phyloP scores from a whole-genome alignment of 2,113 vertebrate species.

The Solenodon paradoxus region DNA sequence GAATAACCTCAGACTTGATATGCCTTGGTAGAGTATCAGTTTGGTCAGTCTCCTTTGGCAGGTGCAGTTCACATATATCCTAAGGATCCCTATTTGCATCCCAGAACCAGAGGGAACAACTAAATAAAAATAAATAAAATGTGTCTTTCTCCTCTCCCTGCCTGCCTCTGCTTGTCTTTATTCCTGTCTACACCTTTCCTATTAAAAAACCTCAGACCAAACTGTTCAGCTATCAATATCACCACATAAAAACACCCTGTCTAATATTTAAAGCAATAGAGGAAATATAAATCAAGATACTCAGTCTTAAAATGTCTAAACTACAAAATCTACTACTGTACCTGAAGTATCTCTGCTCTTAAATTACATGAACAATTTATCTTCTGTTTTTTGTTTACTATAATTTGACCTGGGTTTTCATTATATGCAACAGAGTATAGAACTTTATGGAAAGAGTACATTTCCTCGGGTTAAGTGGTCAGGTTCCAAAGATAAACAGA shows the following conservation, averaged over 20 bases:
- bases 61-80: no score
- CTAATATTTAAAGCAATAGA: background rate
- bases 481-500: background rate
- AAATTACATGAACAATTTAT: background rate
- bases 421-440: background rate
- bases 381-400: background rate
- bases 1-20: no score
- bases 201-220: no score
- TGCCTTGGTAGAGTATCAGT: no score
- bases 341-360: background rate
- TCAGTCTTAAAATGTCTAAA: background rate
- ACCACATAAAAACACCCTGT: background rate
- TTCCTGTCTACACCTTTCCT: no score
- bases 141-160: no score
- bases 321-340: background rate
- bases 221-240: background rate
- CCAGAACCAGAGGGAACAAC: no score
- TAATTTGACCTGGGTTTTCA: background rate
- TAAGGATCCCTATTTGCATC: no score
- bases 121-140: no score
- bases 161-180: no score
- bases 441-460: background rate
- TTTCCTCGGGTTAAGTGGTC: background rate
- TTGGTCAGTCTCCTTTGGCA: no score
- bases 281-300: background rate